These are phyloP conservation scores for Scyliorhinus canicula DNA, from an alignment of 2,797 vertebrate species.

Conservation along the genomic window DNA sequence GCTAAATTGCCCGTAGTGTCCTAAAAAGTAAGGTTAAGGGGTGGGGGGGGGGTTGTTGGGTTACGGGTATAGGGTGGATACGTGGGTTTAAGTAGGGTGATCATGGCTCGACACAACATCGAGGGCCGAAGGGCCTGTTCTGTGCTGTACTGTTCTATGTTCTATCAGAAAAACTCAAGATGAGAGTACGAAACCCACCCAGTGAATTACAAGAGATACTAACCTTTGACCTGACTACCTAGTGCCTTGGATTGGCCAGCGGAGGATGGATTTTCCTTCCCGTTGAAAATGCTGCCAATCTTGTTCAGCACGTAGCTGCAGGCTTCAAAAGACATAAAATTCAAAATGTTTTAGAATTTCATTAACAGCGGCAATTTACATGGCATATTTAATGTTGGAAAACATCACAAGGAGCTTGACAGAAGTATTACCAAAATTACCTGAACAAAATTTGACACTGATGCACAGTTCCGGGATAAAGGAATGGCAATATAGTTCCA, in stretches of 20 bases:
- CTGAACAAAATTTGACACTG: background rate
- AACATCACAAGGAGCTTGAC: background rate
- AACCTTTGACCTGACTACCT: constrained; percentile 13
- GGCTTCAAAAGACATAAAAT: background rate
- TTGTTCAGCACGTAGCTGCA: background rate
- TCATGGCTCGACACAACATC: no score
- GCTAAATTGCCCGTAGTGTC: no score
- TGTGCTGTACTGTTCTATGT: no score
- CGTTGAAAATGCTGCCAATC: background rate
- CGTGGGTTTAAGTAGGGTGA: no score
- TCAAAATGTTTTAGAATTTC: background rate
- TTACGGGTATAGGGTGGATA: no score
- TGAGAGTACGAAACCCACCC: background rate
- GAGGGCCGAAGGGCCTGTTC: no score
- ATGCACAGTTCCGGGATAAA: background rate
- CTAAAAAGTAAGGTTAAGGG: no score
- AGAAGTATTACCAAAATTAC: background rate
- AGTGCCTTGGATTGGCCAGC: background rate
- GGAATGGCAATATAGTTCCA: background rate
- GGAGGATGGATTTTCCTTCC: background rate
- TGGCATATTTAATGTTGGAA: background rate
- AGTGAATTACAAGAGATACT: background rate
- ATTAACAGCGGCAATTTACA: background rate
- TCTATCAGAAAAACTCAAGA: no score
- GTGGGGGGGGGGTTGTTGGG: no score